A percentile compares a stretch with the other conserved stretches of the same genome.
Evolutionary conservation across 2,797 vertebrate species (phyloP).

Genomic region (Aotus griseimembra): DNA sequence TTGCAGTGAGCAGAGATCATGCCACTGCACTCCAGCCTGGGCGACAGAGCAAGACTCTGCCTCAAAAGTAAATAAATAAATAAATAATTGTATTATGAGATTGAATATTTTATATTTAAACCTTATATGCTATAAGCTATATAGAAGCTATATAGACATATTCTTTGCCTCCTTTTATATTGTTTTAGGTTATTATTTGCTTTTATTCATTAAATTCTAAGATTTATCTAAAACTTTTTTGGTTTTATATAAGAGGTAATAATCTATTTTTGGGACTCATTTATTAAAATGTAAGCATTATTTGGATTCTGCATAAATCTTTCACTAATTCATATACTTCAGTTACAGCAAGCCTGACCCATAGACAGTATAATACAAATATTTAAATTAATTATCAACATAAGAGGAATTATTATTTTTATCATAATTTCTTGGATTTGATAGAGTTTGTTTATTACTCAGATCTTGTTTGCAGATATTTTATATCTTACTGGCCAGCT

Average conservation of each 20-base stretch:
- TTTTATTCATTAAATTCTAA: conserved; percentile 8
- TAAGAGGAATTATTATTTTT: not conserved
- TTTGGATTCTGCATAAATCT: not conserved
- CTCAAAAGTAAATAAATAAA: no score
- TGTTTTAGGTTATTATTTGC: not conserved
- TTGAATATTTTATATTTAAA: not conserved
- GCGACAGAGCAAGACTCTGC: no score
- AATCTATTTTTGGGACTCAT: not conserved
- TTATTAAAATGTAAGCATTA: not conserved
- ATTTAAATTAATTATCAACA: not conserved
- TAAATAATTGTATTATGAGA: not conserved
- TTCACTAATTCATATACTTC: not conserved
- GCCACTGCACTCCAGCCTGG: no score
- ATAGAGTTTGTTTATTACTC: not conserved
- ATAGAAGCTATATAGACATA: not conserved
- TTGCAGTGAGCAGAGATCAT: no score
- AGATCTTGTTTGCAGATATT: not conserved
- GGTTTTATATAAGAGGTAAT: not conserved
- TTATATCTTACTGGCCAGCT: not conserved
- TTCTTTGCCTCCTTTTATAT: not conserved
- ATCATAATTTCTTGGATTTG: not conserved
- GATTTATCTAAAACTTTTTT: not conserved
- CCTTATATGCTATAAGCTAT: not conserved
- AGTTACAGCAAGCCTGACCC: not conserved
- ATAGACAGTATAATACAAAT: not conserved